Base-by-base conservation (phyloP, 1,140 invertebrate species). In the Atta texana region DNA sequence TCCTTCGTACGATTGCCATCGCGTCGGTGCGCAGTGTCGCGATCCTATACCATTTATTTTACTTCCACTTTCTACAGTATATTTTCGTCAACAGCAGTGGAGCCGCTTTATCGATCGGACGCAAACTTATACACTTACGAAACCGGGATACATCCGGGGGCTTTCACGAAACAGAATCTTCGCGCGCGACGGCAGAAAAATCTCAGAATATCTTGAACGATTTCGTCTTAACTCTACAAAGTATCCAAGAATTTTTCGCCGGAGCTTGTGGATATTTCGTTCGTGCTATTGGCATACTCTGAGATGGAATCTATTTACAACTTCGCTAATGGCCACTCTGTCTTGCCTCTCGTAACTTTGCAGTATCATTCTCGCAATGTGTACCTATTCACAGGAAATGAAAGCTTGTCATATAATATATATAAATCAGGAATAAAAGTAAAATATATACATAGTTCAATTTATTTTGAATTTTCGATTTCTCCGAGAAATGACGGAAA, bases 11-110 rank as follows among this genome's bases (percentile, higher is more conserved):
- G 49, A 16, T 34, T 34, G 51, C 64, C 78, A 49, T 72, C 75
- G n/a, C 75, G n/a, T 86, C 53, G 55, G 24, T 44, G 39, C 61
- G 63, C 64, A 18, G 10, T 69, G 49, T 55, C 69, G 51, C 86
- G 80, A 90, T 87, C 80, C 86, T 57, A 51, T 24, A 21, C 75
- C 88, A 90, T 90, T 90, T 90, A 85, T 91, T 91, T 89, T 75
- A 64, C 87, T 87, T 86, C 84, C 66, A 72, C 76, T 86, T 85
- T 34, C 57, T 77, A 63, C 85, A 72, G 86, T 85, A 89, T 75
- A 85, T 89, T 63, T 69, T 86, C 88, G 66, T 59, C 82, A 88
- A 89, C 78, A 76, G 55, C 14, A 16, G 14, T 16, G 51, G 44
- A 49, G 7, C 71, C 76, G 34, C 68, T 74, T 69, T 66, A 80